These are phyloP conservation scores for Sitta europaea DNA, from an alignment of 2,113 vertebrate species.

Conservation along the genomic window DNA sequence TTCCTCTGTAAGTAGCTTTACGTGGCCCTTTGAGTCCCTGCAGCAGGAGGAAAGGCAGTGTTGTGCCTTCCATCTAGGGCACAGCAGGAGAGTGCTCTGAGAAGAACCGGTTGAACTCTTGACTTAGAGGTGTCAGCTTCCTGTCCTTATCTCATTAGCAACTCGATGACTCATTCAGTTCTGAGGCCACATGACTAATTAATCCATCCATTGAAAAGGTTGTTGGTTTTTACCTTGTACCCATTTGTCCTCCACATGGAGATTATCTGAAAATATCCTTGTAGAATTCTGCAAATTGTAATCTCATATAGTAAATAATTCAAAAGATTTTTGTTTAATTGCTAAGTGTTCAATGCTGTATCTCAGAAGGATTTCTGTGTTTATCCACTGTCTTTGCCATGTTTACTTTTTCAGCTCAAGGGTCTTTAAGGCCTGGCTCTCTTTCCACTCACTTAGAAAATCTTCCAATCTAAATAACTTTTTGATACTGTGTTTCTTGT, in stretches of 20 bases:
- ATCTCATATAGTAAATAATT: not conserved
- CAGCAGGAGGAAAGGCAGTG: not conserved
- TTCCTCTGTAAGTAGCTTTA: not conserved
- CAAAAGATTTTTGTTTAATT: not conserved
- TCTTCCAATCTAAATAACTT: not conserved
- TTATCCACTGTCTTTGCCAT: not conserved
- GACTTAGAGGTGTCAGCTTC: slow-evolving; percentile 33
- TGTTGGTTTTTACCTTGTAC: not conserved
- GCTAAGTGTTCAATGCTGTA: not conserved
- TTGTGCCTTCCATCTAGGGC: slow-evolving; percentile 23
- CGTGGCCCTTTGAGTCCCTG: not conserved
- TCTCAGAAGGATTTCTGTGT: not conserved
- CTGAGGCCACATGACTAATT: slow-evolving; percentile 2
- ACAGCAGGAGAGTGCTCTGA: not conserved
- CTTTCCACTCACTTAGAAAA: not conserved
- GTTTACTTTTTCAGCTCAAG: not conserved
- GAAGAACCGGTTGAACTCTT: slow-evolving; percentile 20
- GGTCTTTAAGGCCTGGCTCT: not conserved
- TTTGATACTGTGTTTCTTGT: not conserved
- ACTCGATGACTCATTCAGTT: slow-evolving; percentile 32
- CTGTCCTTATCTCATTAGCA: slow-evolving; percentile 52
- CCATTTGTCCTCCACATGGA: not conserved
- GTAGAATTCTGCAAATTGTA: not conserved
- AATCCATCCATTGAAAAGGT: slow-evolving; percentile 8
- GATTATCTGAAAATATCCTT: not conserved